Evolutionary conservation across 2,113 vertebrate genomes (phyloP), one percentile per base, ranked within the genome.

Genomic region (Monopterus albus): DNA sequence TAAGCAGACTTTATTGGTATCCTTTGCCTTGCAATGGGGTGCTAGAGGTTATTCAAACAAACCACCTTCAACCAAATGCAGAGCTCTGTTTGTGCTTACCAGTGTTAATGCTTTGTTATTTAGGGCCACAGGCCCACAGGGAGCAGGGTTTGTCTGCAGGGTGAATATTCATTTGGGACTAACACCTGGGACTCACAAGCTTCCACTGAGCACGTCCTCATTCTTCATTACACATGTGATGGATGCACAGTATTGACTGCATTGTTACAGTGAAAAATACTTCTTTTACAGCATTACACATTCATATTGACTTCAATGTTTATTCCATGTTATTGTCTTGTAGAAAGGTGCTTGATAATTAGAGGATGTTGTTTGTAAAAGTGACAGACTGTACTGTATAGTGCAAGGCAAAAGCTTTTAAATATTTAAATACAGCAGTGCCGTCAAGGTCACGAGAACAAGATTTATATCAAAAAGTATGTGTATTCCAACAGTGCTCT

Each of bases 151-250:
- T 90, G 90, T 93, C 88, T 39, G 26, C 47, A 42, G 75, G 77
- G 77, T 88, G 94, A 95, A 95, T 96, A 94, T 95, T 94, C 92
- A 94, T 95, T 91, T 93, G 91, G 89, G 88, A 89, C 89, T 75
- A 87, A 94, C 94, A 95, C 92, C 94, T 95, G 94, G 92, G 94
- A 91, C 91, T 89, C 91, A 82, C 87, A 73, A 78, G 90, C 82
- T 74, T 66, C 43, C 38, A 51, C 31, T 13, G 31, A 70, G 46
- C 59, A 29, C 52, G 58, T 46, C 57, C 46, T 66, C 56, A 36
- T 52, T 81, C 63, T 65, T 69, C 65, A 74, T 81, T 60, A 74
- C 36, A 36, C 25, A 52, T 51, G 59, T 50, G 66, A 72, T 50
- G 31, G 57, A 74, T 57, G 46, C 56, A n/a, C 12, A 15, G 17